These are phyloP conservation scores for Gadopsis marmoratus DNA, from an alignment of 2,797 vertebrate species.

Conservation along the genomic window DNA sequence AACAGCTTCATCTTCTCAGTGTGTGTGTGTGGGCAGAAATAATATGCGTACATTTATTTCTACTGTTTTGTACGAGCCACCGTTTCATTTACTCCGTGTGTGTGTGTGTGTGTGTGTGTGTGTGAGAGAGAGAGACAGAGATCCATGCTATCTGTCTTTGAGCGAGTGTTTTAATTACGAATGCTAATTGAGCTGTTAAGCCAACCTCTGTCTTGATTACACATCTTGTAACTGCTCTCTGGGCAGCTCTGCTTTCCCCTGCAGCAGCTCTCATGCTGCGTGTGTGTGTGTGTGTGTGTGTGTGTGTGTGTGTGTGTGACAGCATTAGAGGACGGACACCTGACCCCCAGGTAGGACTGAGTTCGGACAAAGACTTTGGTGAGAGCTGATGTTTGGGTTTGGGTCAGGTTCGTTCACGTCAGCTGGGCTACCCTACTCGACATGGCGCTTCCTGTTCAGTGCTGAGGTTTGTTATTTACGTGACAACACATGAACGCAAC, in stretches of 20 bases:
- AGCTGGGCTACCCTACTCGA: too few species aligned
- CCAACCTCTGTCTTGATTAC: constrained; percentile 66
- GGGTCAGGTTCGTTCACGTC: too few species aligned
- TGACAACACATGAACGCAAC: too few species aligned
- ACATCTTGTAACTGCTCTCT: constrained; percentile 59
- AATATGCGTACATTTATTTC: constrained; percentile 8
- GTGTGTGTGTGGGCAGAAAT: constrained; percentile 1
- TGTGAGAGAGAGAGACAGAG: constrained; percentile 5
- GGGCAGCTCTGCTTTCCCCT: constrained; percentile 38
- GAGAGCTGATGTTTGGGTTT: too few species aligned
- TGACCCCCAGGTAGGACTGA: too few species aligned
- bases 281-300: constrained; percentile 11
- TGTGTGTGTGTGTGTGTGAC: not conserved
- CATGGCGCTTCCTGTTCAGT: too few species aligned
- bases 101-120: not conserved
- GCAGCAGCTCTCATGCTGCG: constrained; percentile 12
- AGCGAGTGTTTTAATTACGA: constrained; percentile 67
- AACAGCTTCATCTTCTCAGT: constrained; percentile 24
- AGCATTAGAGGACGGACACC: not conserved
- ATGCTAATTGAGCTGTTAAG: constrained; percentile 73
- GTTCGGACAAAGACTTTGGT: too few species aligned
- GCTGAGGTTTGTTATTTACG: too few species aligned
- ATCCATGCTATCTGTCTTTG: constrained; percentile 55
- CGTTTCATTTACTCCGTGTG: not conserved
- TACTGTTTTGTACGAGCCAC: not conserved